A percentile compares a stretch with the other conserved stretches of the same genome.
phyloP scores from a whole-genome alignment of 92 coral and sea anemone genomes.

The Epizoanthus rinbou region DNA sequence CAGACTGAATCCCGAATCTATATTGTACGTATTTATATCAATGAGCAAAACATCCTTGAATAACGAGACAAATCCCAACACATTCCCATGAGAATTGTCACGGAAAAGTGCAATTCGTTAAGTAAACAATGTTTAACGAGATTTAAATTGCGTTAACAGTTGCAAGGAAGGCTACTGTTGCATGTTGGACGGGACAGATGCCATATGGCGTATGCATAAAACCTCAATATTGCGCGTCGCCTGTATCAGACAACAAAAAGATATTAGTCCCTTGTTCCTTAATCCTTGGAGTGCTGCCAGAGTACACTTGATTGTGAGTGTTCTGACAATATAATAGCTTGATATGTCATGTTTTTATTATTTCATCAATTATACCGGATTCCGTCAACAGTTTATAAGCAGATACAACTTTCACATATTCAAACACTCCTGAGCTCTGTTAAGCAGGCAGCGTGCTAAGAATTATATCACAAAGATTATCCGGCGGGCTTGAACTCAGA shows the following conservation, averaged over 20 bases:
- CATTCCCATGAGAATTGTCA: no score
- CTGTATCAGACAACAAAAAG: constrained; percentile 6
- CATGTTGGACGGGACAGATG: background rate
- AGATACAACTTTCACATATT: no score
- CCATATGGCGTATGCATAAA: no score
- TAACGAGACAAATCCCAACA: no score
- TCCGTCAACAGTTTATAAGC: background rate
- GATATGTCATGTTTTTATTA: background rate
- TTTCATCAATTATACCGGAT: background rate
- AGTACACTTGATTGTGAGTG: background rate
- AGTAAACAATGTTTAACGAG: background rate
- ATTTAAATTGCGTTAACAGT: constrained; percentile 6
- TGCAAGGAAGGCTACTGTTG: background rate
- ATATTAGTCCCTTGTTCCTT: background rate
- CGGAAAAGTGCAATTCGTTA: background rate
- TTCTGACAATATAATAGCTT: background rate
- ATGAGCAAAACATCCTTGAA: no score
- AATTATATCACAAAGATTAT: no score
- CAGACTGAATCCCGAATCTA: no score
- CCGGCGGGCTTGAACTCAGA: no score
- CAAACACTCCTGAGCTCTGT: no score
- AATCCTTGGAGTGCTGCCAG: constrained; percentile 35
- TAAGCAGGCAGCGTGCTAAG: no score
- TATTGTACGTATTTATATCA: no score
- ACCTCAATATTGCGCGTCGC: background rate